Base-by-base conservation (phyloP, 1,140 invertebrate genomes). In the Patella vulgata region DNA sequence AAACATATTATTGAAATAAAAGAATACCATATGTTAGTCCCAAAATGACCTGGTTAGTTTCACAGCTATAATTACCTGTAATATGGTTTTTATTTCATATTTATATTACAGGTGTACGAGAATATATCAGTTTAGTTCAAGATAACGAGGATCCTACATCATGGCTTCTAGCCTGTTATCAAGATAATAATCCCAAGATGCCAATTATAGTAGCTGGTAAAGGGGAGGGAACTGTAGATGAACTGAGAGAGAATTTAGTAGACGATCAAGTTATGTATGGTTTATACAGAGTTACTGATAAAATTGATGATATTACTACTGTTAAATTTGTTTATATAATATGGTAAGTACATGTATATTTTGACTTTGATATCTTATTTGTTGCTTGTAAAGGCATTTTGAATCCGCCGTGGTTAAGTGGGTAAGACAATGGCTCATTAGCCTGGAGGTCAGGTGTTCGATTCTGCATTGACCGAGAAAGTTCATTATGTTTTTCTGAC, bases 241-340 rank as follows among this genome's bases (percentile, higher is more conserved):
- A 78, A 36, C 50, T 82, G 12, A 70, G 62, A 36, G 59, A 52
- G 12, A 48, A 46, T 30, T 53, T 82, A 5, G 48, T 56, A 14
- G 71, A 77, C 23, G 68, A 68, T 33, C 50, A 63, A 44, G 74
- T 69, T 14, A 74, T 80, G 74, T 83, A 81, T 63, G 77, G 68
- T 3, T 60, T 83, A 17, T 82, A 74, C 46, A 59, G 80, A 44
- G 69, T 75, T 6, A 73, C 76, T 3, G 78, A 81, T 58, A 59
- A 70, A 27, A 67, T 76, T 25, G 80, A 82, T 63, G 73, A 76
- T 48, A 77, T 80, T 43, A 69, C 70, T 33, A 82, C 77, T 17
- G 80, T 82, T 31, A 83, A 83, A 56, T 83, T 83, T 79, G 79
- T 81, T 39, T 82, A 74, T 47, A 81, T 83, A 43, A 63, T 70